Base-by-base conservation (phyloP, 2,113 vertebrate genomes). In the Tragelaphus buxtoni region DNA sequence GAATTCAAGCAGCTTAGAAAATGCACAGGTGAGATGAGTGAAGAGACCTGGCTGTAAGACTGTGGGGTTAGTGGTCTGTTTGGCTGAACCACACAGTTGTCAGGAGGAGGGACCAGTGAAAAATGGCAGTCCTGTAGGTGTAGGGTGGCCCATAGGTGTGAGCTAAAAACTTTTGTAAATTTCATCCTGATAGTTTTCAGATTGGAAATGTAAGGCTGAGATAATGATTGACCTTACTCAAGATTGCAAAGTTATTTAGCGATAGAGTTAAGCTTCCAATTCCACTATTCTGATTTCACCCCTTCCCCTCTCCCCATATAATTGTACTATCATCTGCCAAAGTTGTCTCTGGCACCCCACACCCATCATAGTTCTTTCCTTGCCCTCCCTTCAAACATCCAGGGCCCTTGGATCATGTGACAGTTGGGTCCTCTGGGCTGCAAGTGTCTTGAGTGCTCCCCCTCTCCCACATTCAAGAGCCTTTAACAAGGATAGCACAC, bases 121-220 rank as follows among this genome's bases (percentile, higher is more conserved):
- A 45, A 35, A 22, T 3, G 22, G 20, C 5, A 4, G 6, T 17
- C 10, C 6, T 51, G 9, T 2, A 35, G 49, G 14, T 56, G 32
- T 47, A 35, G 11, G 14, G 32, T 45, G 55, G 72, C 6, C 45
- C 76, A 39, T 45, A 18, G 35, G 18, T 96, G 47, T 39, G 12
- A 91, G 55, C 10, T 53, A 53, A 28, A 9, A 53, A 42, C 12
- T 35, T 81, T 35, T 61, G 13, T 26, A 55, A 42, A 47, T 90
- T 10, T 74, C 80, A 58, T 58, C 56, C 32, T 39, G 11, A 30
- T 4, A 32, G 30, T 42, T 60, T 93, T 61, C 45, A 49, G 42
- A 18, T 65, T 11, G 81, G 42, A 86, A 94, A 86, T 76, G 24
- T 63, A 65, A 89, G 82, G 11, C n/a, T 55, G 39, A 93, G n/a